phyloP scores from a whole-genome alignment of 2,797 vertebrate species.

The Anguilla marmorata region DNA sequence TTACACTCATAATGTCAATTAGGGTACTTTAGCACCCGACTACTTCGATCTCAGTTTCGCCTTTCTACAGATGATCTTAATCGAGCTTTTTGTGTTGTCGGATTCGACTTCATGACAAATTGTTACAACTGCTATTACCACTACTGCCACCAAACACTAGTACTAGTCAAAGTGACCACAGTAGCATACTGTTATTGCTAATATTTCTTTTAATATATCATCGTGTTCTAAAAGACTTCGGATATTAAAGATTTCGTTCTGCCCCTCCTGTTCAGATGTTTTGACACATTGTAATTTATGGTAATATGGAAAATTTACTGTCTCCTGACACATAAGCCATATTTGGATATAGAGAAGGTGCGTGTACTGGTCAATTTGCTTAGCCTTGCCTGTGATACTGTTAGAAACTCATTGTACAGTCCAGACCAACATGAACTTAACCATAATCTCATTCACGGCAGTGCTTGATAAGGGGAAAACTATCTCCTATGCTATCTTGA shows the following conservation, averaged over 20 bases:
- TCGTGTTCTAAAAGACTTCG: not conserved
- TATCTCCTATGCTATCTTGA: not conserved
- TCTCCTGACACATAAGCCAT: constrained; percentile 11
- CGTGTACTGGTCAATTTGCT: constrained; percentile 20
- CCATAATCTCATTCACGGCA: not conserved
- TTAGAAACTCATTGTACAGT: not conserved
- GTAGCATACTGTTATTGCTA: not conserved
- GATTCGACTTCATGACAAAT: not conserved
- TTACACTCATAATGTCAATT: not conserved
- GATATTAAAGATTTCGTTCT: not conserved
- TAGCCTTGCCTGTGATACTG: not conserved
- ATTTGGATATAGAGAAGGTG: not conserved
- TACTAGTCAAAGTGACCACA: not conserved
- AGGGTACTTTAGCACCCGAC: not conserved
- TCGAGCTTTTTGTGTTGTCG: not conserved
- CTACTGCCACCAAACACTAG: not conserved
- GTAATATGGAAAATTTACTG: not conserved
- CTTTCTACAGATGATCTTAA: not conserved
- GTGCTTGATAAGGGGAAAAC: not conserved
- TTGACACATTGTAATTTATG: not conserved
- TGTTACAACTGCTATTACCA: not conserved
- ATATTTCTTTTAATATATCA: not conserved
- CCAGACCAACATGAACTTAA: not conserved
- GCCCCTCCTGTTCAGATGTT: not conserved
- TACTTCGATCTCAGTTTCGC: not conserved